A percentile compares a stretch with the other conserved stretches of the same genome.
Evolutionary conservation across 2,113 vertebrate genomes (phyloP).

Genomic region (Chinchilla lanigera): DNA sequence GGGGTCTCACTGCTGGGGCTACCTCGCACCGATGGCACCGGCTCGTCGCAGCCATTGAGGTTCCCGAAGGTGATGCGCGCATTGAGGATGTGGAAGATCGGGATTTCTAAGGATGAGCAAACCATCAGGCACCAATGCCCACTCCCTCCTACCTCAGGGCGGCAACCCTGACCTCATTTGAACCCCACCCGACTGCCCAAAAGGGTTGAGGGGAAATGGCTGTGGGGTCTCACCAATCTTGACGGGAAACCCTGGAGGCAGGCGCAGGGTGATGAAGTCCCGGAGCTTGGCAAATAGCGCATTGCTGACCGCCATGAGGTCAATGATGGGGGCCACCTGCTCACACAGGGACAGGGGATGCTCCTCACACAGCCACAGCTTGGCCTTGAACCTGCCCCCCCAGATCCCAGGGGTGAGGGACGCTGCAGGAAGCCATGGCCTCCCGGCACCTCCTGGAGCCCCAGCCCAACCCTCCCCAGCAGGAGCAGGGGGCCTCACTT

Average conservation of each 20-base stretch:
- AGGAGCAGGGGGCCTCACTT: slow-evolving; percentile 88
- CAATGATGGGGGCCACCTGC: slow-evolving; percentile 98
- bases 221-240: slow-evolving; percentile 92
- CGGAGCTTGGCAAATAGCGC: slow-evolving; percentile 97
- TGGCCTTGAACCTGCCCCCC: slow-evolving; percentile 95
- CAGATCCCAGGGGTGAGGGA: slow-evolving; percentile 67
- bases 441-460: slow-evolving; percentile 3
- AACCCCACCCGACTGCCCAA: background rate
- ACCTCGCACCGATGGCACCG: slow-evolving; percentile 89
- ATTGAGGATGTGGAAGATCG: slow-evolving; percentile 98
- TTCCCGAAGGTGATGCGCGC: slow-evolving; percentile 99
- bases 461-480: background rate
- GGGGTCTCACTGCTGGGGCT: slow-evolving; percentile 92
- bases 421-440: slow-evolving; percentile 17
- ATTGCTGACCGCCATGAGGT: slow-evolving; percentile 99
- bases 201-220: background rate
- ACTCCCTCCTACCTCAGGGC: background rate
- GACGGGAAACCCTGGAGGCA: slow-evolving; percentile 96
- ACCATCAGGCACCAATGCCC: background rate
- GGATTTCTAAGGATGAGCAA: slow-evolving; percentile 91
- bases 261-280: slow-evolving; percentile 96
- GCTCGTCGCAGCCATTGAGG: slow-evolving; percentile 96
- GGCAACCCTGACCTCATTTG: background rate
- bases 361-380: slow-evolving; percentile 98
- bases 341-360: slow-evolving; percentile 96